These are phyloP conservation scores for Lycocorax pyrrhopterus DNA, from an alignment of 2,113 vertebrate genomes.

Conservation along the genomic window DNA sequence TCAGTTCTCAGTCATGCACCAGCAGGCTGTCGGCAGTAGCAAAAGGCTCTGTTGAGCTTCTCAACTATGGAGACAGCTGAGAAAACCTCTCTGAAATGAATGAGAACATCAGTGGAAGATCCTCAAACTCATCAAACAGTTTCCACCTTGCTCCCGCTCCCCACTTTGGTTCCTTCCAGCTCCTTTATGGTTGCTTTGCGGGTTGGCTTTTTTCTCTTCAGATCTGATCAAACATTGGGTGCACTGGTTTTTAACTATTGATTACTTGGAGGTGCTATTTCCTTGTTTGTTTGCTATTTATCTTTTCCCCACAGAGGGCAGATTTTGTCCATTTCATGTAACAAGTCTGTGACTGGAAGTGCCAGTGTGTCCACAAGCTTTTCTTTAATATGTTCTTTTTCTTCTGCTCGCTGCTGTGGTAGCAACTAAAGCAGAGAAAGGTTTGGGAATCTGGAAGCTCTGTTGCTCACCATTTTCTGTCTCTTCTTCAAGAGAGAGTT, in stretches of 20 bases:
- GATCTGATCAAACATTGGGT: not conserved
- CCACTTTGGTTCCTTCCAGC: fast-evolving
- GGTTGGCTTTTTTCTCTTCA: not conserved
- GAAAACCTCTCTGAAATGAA: not conserved
- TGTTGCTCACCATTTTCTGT: not conserved
- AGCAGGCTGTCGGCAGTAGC: not conserved
- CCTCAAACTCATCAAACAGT: not conserved
- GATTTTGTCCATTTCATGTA: not conserved
- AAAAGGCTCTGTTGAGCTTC: not conserved
- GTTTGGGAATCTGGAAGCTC: not conserved
- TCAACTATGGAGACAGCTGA: not conserved
- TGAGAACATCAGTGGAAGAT: not conserved
- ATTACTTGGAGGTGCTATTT: not conserved
- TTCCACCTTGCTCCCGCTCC: not conserved
- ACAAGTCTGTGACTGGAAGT: not conserved
- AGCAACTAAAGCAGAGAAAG: not conserved
- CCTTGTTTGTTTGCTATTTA: not conserved
- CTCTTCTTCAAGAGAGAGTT: not conserved
- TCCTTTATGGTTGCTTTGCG: not conserved
- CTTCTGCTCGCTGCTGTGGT: not conserved
- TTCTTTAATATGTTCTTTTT: not conserved
- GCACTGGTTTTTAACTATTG: not conserved
- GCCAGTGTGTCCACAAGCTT: not conserved
- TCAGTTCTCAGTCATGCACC: not conserved
- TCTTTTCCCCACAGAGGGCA: not conserved